A percentile compares a stretch with the other conserved stretches of the same genome.
Conservation (phyloP, 2,113 vertebrate genomes). For the Leptodactylus fuscus region DNA sequence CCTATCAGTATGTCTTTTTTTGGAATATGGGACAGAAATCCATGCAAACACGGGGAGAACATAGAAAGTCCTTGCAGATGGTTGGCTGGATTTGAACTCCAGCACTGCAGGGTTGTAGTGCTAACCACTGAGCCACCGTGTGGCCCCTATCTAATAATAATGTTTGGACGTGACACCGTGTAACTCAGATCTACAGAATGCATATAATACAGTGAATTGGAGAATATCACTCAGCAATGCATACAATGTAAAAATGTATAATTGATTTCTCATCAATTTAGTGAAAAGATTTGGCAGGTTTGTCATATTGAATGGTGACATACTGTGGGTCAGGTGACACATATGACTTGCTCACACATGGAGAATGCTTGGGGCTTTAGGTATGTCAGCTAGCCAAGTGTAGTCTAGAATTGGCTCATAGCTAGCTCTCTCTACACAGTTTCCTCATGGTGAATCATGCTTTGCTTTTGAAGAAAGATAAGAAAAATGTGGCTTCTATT, state of each 20-base stretch:
- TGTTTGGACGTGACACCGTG: not conserved
- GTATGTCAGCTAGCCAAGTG: constrained; percentile 17
- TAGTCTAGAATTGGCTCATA: constrained; percentile 4
- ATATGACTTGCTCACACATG: not conserved
- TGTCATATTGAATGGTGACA: not conserved
- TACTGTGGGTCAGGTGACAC: not conserved
- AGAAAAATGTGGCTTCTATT: constrained; percentile 48
- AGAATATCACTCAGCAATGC: not conserved
- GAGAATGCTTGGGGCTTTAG: not conserved
- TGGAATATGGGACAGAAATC: too few relatives aligned
- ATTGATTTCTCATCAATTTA: not conserved
- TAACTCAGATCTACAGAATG: not conserved
- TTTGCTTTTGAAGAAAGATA: constrained; percentile 45
- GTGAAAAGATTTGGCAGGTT: not conserved
- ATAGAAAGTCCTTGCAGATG: too few relatives aligned
- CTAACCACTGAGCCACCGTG: too few relatives aligned
- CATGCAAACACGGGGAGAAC: too few relatives aligned
- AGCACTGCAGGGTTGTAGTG: too few relatives aligned
- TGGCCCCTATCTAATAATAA: not conserved
- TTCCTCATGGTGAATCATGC: not conserved
- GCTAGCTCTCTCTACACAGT: not conserved
- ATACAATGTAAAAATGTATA: not conserved
- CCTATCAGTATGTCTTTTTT: too few relatives aligned
- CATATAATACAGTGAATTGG: not conserved
- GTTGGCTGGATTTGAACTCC: too few relatives aligned